These are phyloP conservation scores for Bucco capensis DNA, from an alignment of 2,113 vertebrate genomes.

Conservation along the genomic window DNA sequence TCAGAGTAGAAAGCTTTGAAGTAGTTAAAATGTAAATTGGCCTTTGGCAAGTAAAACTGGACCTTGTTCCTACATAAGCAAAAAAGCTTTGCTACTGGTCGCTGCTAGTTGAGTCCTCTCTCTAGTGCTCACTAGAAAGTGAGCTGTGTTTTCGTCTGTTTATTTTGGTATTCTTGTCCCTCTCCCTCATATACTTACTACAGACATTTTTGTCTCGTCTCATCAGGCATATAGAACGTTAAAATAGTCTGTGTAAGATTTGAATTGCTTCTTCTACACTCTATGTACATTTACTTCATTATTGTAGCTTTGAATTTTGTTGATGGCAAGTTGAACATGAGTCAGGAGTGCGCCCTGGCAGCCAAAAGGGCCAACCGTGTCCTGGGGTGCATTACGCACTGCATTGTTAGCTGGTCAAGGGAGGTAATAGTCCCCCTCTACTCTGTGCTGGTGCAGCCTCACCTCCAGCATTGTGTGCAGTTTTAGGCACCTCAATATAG, in stretches of 20 bases:
- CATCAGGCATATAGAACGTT: background rate
- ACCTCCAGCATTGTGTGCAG: no score
- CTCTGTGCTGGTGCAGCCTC: no score
- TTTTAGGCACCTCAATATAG: no score
- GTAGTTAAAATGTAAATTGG: background rate
- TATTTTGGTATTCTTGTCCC: background rate
- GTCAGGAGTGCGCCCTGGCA: no score
- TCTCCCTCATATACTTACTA: background rate
- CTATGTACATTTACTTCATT: background rate
- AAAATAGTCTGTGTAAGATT: background rate
- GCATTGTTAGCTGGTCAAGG: no score
- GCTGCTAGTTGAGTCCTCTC: background rate
- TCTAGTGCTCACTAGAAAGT: background rate
- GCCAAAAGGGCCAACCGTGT: no score
- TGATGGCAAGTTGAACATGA: no score
- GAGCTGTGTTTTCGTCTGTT: background rate
- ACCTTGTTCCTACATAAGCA: background rate
- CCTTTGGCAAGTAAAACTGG: conserved; percentile 1
- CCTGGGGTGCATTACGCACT: no score
- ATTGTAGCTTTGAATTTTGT: background rate
- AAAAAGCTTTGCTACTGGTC: background rate
- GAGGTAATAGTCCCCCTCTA: no score
- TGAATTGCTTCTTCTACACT: background rate
- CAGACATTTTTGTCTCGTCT: background rate
- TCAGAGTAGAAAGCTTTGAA: background rate